Conservation (phyloP, 2,888 invertebrate genomes). For the Plagodis dolabraria region DNA sequence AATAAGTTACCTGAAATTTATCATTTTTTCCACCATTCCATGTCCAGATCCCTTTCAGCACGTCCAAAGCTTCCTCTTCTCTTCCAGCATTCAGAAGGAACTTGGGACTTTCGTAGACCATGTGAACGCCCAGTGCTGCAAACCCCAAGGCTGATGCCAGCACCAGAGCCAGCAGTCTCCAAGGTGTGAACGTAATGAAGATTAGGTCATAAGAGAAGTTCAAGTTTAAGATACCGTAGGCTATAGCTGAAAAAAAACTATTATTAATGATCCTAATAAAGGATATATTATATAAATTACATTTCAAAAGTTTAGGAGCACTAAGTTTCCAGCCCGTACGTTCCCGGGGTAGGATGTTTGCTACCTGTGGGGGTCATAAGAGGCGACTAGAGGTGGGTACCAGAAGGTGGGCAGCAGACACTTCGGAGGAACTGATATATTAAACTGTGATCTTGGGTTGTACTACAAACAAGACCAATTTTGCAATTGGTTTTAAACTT, state of each 20-base stretch:
- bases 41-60: conserved; percentile 83
- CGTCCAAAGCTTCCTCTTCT: conserved; percentile 84
- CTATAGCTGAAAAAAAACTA: conserved; percentile 42
- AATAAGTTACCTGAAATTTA: conserved; percentile 13
- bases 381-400: no score
- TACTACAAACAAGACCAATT: no score
- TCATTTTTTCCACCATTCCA: conserved; percentile 70
- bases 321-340: no score
- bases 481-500: no score
- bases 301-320: no score
- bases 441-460: no score
- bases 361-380: no score
- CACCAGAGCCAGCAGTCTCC: conserved; percentile 58
- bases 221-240: conserved; percentile 48
- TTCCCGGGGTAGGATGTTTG: no score
- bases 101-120: conserved; percentile 90
- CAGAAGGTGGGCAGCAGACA: no score
- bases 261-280: conserved; percentile 42
- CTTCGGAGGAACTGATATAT: no score
- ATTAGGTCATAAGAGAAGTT: conserved; percentile 49
- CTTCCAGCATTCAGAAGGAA: conserved; percentile 86
- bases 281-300: no score
- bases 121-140: conserved; percentile 78
- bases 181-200: conserved; percentile 52
- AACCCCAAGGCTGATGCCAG: conserved; percentile 83